Evolutionary conservation across 2,113 vertebrate species (phyloP).

Genomic region (Dicaeum eximium): DNA sequence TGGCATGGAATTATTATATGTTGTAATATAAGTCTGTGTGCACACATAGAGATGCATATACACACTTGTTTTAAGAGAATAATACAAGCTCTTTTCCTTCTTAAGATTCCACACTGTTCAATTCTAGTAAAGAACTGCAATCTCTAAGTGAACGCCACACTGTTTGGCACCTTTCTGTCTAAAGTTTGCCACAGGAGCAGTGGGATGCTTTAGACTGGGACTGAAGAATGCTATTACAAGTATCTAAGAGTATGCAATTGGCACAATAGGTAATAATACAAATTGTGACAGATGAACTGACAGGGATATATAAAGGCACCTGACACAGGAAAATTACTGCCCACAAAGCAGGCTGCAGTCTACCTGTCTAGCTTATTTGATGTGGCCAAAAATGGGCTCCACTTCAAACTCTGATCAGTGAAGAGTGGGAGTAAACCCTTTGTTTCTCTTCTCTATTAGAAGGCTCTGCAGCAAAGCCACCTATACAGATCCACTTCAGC

Average conservation of each 20-base stretch:
- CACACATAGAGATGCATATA: background rate
- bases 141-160: background rate
- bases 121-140: background rate
- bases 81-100: background rate
- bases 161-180: background rate
- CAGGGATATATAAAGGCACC: background rate
- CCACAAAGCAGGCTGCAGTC: background rate
- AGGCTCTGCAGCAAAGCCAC: background rate
- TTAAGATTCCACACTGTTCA: background rate
- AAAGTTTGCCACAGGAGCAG: background rate
- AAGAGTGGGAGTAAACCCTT: background rate
- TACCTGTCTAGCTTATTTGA: background rate
- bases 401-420: background rate
- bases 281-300: background rate
- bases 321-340: background rate
- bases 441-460: background rate
- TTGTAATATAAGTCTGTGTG: background rate
- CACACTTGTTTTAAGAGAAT: background rate
- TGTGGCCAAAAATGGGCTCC: background rate
- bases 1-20: background rate
- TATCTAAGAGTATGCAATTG: background rate
- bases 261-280: background rate
- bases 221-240: background rate
- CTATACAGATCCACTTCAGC: background rate
- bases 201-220: background rate